Evolutionary conservation across 2,797 vertebrate genomes (phyloP), one percentile per base, ranked within the genome.

Genomic region (Lophotriccus pileatus): DNA sequence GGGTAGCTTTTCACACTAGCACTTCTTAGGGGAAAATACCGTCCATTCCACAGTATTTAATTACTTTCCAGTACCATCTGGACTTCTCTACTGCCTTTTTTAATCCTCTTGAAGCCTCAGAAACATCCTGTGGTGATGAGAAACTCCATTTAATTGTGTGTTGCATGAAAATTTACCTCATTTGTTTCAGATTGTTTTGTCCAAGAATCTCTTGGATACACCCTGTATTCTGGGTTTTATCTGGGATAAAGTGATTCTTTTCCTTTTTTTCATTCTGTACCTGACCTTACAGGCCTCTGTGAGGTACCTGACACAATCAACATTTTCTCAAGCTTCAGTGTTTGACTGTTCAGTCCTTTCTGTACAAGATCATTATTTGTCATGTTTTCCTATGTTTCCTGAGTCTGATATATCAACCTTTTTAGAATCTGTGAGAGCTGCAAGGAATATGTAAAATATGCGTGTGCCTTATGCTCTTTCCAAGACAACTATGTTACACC

Each of bases 401-500:
- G 5, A 8, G 17, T 60, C 9, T 47, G 25, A 37, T 50, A 22
- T 14, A 27, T 56, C 23, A 39, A 25, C 1, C 7, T 56, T 63
- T 81, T 49, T 18, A 49, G 53, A 89, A 68, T 2, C 14, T 67
- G 18, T 44, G 18, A 75, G 41, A 89, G 64, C 25, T 39, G 21
- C 12, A 81, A 88, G 4, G 2, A 37, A 22, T 72, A 75, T 70
- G 83, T 9, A 84, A 56, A 81, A 37, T 22, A 63, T 2, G 6
- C 1, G 4, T 14, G 1, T 50, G 37, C 5, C 4, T 56, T 37
- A 12, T 13, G 15, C 1, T 34, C 24, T 14, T 78, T 59, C 9
- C 30, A 43, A 41, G 30, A 28, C 10, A 36, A 15, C 3, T 47
- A 7, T 15, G 25, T 47, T 41, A 23, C 5, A 18, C 3, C 10